Evolutionary conservation across 2,888 invertebrate genomes (phyloP).

Genomic region (Flexamia atlantica): DNA sequence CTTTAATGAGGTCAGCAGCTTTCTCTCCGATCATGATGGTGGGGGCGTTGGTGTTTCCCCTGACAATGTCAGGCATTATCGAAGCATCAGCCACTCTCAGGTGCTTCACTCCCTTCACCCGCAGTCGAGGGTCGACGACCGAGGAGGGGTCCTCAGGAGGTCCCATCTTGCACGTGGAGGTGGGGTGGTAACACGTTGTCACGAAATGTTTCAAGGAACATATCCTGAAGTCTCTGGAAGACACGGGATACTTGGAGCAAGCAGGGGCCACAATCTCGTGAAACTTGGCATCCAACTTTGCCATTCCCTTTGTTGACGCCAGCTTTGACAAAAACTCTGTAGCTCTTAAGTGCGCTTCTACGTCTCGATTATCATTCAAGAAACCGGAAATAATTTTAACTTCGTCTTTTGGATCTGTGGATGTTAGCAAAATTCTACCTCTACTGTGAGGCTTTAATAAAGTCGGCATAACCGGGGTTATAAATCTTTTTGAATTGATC

Average conservation of each 20-base stretch:
- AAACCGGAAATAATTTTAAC: slow-evolving; percentile 70
- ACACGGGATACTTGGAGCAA: slow-evolving; percentile 73
- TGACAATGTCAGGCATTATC: slow-evolving; percentile 77
- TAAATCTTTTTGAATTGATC: slow-evolving; percentile 32
- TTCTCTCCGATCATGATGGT: slow-evolving; percentile 75
- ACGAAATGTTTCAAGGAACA: slow-evolving; percentile 78
- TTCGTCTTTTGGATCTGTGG: slow-evolving; percentile 67
- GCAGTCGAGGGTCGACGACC: slow-evolving; percentile 77
- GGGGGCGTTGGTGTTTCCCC: slow-evolving; percentile 79
- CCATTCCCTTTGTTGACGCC: slow-evolving; percentile 70
- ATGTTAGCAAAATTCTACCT: slow-evolving; percentile 67
- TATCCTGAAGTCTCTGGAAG: slow-evolving; percentile 75
- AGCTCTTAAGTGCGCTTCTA: slow-evolving; percentile 67
- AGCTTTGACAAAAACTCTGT: slow-evolving; percentile 69
- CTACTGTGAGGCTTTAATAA: slow-evolving; percentile 70
- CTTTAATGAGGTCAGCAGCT: slow-evolving; percentile 71
- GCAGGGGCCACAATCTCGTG: slow-evolving; percentile 78
- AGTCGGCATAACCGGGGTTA: slow-evolving; percentile 68
- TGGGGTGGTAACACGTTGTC: slow-evolving; percentile 81
- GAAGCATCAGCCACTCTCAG: slow-evolving; percentile 77
- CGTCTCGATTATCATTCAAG: slow-evolving; percentile 65
- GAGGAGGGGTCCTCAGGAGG: slow-evolving; percentile 69
- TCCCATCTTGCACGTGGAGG: slow-evolving; percentile 85
- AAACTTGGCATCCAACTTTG: slow-evolving; percentile 71
- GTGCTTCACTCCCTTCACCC: slow-evolving; percentile 77